A percentile compares a stretch with the other conserved stretches of the same genome.
Conservation (phyloP, 1,140 invertebrate genomes). For the Drosophila nigromelanica region DNA sequence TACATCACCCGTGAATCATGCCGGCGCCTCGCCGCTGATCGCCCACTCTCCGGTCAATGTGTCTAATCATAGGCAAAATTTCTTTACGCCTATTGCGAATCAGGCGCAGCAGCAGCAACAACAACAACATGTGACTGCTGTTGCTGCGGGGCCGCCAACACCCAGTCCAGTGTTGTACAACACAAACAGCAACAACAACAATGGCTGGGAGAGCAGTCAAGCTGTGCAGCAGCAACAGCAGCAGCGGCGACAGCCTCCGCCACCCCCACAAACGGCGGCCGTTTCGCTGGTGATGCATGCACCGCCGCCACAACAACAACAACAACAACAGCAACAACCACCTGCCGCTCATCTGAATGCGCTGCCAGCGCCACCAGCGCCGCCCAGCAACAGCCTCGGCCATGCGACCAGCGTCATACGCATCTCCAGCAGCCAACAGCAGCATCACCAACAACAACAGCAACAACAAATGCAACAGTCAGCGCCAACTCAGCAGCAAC, state of each 20-base stretch:
- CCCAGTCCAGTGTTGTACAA: constrained; percentile 82
- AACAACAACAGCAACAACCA: constrained; percentile 84
- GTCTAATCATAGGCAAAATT: constrained; percentile 88
- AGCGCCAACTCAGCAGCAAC: constrained; percentile 64
- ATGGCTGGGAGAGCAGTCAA: constrained; percentile 63
- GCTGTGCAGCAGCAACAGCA: constrained; percentile 82
- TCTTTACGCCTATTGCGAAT: constrained; percentile 92
- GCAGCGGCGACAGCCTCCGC: constrained; percentile 35
- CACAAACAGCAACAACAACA: constrained; percentile 55
- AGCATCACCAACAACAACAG: constrained; percentile 63
- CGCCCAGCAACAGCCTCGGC: constrained; percentile 80
- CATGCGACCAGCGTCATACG: constrained; percentile 91
- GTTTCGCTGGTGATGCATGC: constrained; percentile 84
- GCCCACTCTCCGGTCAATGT: constrained; percentile 88
- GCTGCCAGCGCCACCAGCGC: constrained; percentile 68
- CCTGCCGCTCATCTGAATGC: constrained; percentile 65
- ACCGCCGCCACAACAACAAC: constrained; percentile 85
- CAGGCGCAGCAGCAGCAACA: constrained; percentile 84
- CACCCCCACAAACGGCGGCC: constrained; percentile 76
- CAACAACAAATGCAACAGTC: constrained; percentile 36
- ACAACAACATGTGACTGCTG: constrained; percentile 56
- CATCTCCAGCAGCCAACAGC: constrained; percentile 88
- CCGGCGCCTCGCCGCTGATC: constrained; percentile 86
- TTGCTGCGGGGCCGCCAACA: constrained; percentile 63
- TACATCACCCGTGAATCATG: constrained; percentile 90